These are phyloP conservation scores for Thereva nobilitata DNA, from an alignment of 2,888 invertebrate species.

Conservation along the genomic window DNA sequence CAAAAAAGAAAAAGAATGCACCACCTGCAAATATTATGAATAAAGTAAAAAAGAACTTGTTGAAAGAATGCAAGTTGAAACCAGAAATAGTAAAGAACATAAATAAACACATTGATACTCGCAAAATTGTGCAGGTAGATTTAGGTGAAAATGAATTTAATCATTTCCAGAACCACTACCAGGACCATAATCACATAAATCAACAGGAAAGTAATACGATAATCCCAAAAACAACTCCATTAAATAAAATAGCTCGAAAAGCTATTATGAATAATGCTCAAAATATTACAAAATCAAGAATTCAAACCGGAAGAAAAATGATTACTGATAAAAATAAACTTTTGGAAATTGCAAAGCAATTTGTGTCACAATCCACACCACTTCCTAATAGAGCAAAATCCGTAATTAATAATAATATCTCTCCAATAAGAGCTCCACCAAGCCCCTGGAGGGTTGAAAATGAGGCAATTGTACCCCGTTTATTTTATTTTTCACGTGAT, in stretches of 20 bases:
- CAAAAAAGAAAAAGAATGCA: constrained; percentile 5
- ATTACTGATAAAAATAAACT: constrained; percentile 44
- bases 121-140: too few species aligned
- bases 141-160: too few species aligned
- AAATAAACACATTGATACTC: too few species aligned
- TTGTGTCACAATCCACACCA: constrained; percentile 50
- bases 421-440: constrained; percentile 29
- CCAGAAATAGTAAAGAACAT: too few species aligned
- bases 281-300: constrained; percentile 40
- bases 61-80: too few species aligned
- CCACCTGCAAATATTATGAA: too few species aligned
- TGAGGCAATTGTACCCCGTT: constrained; percentile 47
- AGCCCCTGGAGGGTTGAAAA: constrained; percentile 55
- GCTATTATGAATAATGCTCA: constrained; percentile 22
- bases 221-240: too few species aligned
- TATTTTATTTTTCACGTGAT: constrained; percentile 51
- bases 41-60: too few species aligned
- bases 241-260: constrained; percentile 11
- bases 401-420: constrained; percentile 22
- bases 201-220: too few species aligned
- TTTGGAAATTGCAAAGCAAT: constrained; percentile 48
- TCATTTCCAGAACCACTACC: too few species aligned
- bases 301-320: constrained; percentile 37
- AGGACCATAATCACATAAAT: too few species aligned
- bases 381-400: constrained; percentile 42